Percentiles rank a stretch among this genome's conserved stretches.
phyloP scores from a whole-genome alignment of 2,888 invertebrate genomes.

The Macrosoma leucophasiata region DNA sequence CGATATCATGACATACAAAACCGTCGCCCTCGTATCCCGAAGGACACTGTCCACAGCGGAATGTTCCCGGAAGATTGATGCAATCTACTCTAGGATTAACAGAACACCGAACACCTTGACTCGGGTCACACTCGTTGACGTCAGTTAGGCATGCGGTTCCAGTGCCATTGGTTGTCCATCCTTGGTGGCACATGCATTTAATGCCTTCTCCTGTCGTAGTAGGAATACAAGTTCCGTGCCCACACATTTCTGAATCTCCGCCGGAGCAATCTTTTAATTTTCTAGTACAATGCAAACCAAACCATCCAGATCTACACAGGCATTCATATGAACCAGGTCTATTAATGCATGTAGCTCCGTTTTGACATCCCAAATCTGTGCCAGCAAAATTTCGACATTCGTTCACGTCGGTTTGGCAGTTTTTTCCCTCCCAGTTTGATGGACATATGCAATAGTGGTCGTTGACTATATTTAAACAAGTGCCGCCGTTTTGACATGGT shows the following conservation, averaged over 20 bases:
- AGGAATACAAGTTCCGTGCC: slow-evolving; percentile 89
- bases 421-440: slow-evolving; percentile 80
- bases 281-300: slow-evolving; percentile 88
- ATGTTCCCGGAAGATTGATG: slow-evolving; percentile 92
- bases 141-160: slow-evolving; percentile 87
- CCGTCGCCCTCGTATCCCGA: slow-evolving; percentile 91
- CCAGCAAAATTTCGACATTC: slow-evolving; percentile 88
- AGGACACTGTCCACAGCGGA: slow-evolving; percentile 92
- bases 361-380: slow-evolving; percentile 94
- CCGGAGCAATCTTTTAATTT: slow-evolving; percentile 83
- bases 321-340: slow-evolving; percentile 89
- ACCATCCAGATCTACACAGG: slow-evolving; percentile 84
- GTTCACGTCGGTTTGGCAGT: slow-evolving; percentile 88
- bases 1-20: slow-evolving; percentile 87
- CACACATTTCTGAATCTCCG: slow-evolving; percentile 87
- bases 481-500: slow-evolving; percentile 90
- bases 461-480: slow-evolving; percentile 82
- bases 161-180: slow-evolving; percentile 86
- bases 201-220: slow-evolving; percentile 79
- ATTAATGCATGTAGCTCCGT: slow-evolving; percentile 90
- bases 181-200: slow-evolving; percentile 88
- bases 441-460: slow-evolving; percentile 86
- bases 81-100: slow-evolving; percentile 88
- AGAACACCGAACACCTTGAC: slow-evolving; percentile 83
- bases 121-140: slow-evolving; percentile 88